phyloP scores from a whole-genome alignment of 30 jellyfish, hydroid and myxozoan genomes.

The Pelagia noctiluca region DNA sequence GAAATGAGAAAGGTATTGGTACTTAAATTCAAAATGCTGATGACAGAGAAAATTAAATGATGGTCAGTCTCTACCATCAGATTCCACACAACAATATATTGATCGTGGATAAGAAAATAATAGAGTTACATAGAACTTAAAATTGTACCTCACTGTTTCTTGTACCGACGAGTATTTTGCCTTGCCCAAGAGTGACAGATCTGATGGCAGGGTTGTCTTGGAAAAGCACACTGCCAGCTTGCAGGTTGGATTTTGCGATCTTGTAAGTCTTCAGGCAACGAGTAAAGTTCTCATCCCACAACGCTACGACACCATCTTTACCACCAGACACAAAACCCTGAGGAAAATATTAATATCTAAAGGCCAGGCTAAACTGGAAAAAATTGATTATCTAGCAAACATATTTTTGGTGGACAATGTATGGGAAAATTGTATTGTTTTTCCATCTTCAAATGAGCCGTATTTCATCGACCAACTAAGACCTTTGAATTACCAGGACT shows the following conservation, averaged over 20 bases:
- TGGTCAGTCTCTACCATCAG: too few species aligned
- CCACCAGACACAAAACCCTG: slow-evolving; percentile 98
- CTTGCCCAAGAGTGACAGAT: slow-evolving; percentile 95
- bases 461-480: too few species aligned
- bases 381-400: too few species aligned
- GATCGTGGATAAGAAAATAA: background rate
- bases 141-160: slow-evolving; percentile 88
- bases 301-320: slow-evolving; percentile 92
- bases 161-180: slow-evolving; percentile 95
- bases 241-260: slow-evolving; percentile 76
- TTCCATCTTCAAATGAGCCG: too few species aligned
- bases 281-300: slow-evolving; percentile 92
- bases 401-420: too few species aligned
- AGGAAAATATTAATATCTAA: background rate
- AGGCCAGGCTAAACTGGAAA: background rate
- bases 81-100: too few species aligned
- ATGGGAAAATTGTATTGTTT: too few species aligned
- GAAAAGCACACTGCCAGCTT: slow-evolving; percentile 69
- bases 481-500: too few species aligned
- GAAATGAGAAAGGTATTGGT: too few species aligned
- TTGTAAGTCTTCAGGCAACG: slow-evolving; percentile 92
- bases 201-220: slow-evolving; percentile 87
- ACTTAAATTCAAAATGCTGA: too few species aligned
- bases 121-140: background rate
- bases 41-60: too few species aligned